These are phyloP conservation scores for Rallus limicola DNA, from an alignment of 2,113 vertebrate genomes.

Conservation along the genomic window DNA sequence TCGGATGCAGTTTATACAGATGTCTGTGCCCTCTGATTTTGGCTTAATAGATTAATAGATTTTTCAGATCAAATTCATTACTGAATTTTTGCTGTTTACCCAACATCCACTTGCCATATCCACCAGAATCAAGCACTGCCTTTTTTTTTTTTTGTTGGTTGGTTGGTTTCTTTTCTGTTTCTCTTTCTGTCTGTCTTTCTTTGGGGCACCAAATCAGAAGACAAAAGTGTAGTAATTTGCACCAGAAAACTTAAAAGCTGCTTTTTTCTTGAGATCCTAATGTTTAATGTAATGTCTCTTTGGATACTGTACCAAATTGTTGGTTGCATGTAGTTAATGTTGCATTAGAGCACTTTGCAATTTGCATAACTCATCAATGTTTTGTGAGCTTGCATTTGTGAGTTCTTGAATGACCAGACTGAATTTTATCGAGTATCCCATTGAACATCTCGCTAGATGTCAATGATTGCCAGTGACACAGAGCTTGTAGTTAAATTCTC, in stretches of 20 bases:
- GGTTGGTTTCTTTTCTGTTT: background rate
- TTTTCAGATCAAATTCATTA: slow-evolving; percentile 55
- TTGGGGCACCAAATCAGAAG: slow-evolving; percentile 78
- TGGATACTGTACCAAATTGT: slow-evolving; percentile 83
- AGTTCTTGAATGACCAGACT: slow-evolving; percentile 77
- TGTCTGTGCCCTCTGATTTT: slow-evolving; percentile 60
- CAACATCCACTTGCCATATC: slow-evolving; percentile 63
- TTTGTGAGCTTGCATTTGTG: slow-evolving; percentile 89
- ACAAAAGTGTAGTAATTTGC: slow-evolving; percentile 79
- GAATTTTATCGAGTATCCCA: slow-evolving; percentile 74
- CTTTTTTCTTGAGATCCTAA: slow-evolving; percentile 79
- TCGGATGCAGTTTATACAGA: slow-evolving; percentile 39
- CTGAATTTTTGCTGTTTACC: slow-evolving; percentile 65
- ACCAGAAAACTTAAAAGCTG: slow-evolving; percentile 82
- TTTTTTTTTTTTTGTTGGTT: background rate
- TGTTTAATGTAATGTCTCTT: slow-evolving; percentile 82
- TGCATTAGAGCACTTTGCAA: slow-evolving; percentile 91
- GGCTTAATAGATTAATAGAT: background rate
- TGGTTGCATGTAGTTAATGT: slow-evolving; percentile 88
- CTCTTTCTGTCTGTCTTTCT: background rate
- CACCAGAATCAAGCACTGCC: slow-evolving; percentile 74
- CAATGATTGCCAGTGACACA: slow-evolving; percentile 77
- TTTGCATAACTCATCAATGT: slow-evolving; percentile 86
- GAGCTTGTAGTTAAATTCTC: slow-evolving; percentile 76
- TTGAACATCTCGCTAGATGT: slow-evolving; percentile 76